These are phyloP conservation scores for Drepana arcuata DNA, from an alignment of 1,140 invertebrate species.

Conservation along the genomic window DNA sequence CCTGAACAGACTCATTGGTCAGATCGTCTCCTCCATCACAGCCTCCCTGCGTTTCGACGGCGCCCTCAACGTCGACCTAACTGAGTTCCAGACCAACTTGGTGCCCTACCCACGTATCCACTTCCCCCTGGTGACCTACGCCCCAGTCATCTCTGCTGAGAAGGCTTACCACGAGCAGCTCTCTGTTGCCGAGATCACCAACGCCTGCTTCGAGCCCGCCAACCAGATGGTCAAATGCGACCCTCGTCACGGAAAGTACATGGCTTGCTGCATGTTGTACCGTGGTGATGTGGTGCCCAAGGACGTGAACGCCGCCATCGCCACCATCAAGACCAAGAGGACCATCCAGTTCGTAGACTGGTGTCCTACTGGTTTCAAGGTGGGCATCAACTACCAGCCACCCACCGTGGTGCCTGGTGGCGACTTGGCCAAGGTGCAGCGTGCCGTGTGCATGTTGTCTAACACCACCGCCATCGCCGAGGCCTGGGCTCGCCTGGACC, in stretches of 20 bases:
- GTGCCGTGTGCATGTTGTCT: slow-evolving; percentile 83
- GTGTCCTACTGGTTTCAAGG: slow-evolving; percentile 92
- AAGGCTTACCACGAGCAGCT: slow-evolving; percentile 90
- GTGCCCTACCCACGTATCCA: slow-evolving; percentile 89
- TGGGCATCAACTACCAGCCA: slow-evolving; percentile 86
- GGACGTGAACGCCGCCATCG: slow-evolving; percentile 88
- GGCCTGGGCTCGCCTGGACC: slow-evolving; percentile 84
- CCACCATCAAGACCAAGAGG: slow-evolving; percentile 87
- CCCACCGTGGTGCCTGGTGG: slow-evolving; percentile 88
- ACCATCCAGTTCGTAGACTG: slow-evolving; percentile 93
- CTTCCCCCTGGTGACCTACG: slow-evolving; percentile 88
- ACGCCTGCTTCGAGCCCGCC: slow-evolving; percentile 90
- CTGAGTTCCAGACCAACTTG: slow-evolving; percentile 92
- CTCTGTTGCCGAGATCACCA: slow-evolving; percentile 90
- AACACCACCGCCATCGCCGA: slow-evolving; percentile 89
- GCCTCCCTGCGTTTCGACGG: slow-evolving; percentile 92
- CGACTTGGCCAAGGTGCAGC: slow-evolving; percentile 83
- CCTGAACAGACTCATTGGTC: slow-evolving; percentile 85
- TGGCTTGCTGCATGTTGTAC: slow-evolving; percentile 90
- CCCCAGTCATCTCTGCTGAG: slow-evolving; percentile 88
- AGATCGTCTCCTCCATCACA: slow-evolving; percentile 90
- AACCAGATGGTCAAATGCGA: slow-evolving; percentile 97
- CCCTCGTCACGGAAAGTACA: slow-evolving; percentile 91
- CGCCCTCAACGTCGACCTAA: slow-evolving; percentile 90
- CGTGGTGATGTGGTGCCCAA: slow-evolving; percentile 84